Evolutionary conservation across 1,140 invertebrate species (phyloP).

Genomic region (Bombus sylvicola): DNA sequence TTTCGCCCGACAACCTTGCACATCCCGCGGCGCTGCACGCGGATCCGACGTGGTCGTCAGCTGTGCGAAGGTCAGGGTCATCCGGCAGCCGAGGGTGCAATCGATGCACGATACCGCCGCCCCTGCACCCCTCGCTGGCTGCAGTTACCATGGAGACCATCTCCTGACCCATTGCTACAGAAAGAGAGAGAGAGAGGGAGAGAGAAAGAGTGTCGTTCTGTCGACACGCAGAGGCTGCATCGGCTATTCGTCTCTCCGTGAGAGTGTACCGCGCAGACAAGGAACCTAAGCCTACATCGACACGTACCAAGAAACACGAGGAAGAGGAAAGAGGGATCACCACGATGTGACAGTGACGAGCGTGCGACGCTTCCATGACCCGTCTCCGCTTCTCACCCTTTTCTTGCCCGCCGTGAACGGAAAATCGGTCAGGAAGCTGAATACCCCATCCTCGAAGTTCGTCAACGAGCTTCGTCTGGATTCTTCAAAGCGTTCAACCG

Average conservation of each 20-base stretch:
- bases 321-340: too few relatives aligned
- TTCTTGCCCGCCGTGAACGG: background rate
- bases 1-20: conserved; percentile 47
- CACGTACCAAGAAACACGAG: too few relatives aligned
- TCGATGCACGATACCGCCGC: conserved; percentile 68
- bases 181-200: conserved; percentile 9
- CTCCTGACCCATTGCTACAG: conserved; percentile 72
- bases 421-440: background rate
- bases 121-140: conserved; percentile 65
- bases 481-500: too few relatives aligned
- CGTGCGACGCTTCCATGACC: background rate
- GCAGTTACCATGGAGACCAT: conserved; percentile 77
- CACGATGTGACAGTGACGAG: background rate
- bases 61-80: conserved; percentile 71
- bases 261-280: conserved; percentile 11
- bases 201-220: background rate
- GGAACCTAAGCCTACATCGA: background rate
- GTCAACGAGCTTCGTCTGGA: background rate
- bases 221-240: conserved; percentile 22
- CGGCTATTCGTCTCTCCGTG: background rate
- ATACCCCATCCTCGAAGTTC: background rate
- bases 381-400: background rate
- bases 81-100: conserved; percentile 65
- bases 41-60: conserved; percentile 58
- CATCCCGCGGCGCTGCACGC: conserved; percentile 52